A percentile compares a stretch with the other conserved stretches of the same genome.
Evolutionary conservation across 2,797 vertebrate genomes (phyloP).

Genomic region (Sciurus carolinensis): DNA sequence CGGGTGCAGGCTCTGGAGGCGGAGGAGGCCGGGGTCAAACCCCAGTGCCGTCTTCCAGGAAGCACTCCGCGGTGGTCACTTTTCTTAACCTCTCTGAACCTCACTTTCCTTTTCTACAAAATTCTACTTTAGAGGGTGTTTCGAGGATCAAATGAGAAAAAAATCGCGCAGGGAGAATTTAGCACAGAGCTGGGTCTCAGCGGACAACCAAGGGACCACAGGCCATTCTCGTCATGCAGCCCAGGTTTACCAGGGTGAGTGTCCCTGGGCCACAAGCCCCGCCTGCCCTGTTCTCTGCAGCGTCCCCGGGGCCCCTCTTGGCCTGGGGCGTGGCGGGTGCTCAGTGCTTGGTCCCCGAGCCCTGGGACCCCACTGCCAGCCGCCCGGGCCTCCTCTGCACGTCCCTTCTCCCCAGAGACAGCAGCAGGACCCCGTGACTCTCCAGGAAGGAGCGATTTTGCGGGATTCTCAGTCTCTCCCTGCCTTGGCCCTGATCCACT

Average conservation of each 20-base stretch:
- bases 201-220: too few relatives aligned
- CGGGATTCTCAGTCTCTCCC: background rate
- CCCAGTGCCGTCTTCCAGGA: too few relatives aligned
- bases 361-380: background rate
- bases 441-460: background rate
- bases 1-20: fast-evolving
- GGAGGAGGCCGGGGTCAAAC: background rate
- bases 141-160: background rate
- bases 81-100: background rate
- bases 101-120: conserved; percentile 5
- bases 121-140: background rate
- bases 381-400: background rate
- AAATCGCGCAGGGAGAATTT: background rate
- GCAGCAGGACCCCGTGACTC: conserved; percentile 40
- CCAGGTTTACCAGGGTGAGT: background rate
- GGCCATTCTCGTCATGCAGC: background rate
- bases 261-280: fast-evolving
- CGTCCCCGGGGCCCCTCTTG: fast-evolving
- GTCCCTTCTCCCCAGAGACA: background rate
- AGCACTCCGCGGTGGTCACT: background rate
- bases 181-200: background rate
- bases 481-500: background rate
- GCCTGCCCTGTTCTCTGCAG: background rate
- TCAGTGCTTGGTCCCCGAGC: background rate
- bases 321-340: background rate